Evolutionary conservation across 2,113 vertebrate genomes (phyloP).

Genomic region (Cacatua alba): DNA sequence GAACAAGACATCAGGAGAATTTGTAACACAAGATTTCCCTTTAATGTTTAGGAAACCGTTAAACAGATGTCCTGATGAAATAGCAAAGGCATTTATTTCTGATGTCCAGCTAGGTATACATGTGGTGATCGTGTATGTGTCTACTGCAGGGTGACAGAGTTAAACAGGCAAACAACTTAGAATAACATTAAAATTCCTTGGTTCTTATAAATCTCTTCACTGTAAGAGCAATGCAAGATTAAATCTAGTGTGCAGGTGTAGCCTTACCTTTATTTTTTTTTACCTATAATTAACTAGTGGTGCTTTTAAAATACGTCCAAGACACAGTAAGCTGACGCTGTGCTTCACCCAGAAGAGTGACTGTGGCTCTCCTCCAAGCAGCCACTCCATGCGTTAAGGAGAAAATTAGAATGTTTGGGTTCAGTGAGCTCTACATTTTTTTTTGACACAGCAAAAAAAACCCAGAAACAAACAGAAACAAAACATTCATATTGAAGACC

Average conservation of each 20-base stretch:
- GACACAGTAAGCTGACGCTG: constrained; percentile 33
- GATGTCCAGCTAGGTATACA: background rate
- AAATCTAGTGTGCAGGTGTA: background rate
- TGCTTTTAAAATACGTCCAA: constrained; percentile 44
- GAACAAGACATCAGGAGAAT: background rate
- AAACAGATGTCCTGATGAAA: background rate
- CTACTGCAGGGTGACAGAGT: background rate
- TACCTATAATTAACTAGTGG: constrained; percentile 10
- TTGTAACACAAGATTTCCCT: background rate
- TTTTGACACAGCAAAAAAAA: background rate
- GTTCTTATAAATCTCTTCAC: background rate
- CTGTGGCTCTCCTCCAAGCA: constrained; percentile 55
- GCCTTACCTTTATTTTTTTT: constrained; percentile 51
- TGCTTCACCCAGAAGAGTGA: constrained; percentile 38
- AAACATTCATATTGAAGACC: background rate
- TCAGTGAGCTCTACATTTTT: background rate
- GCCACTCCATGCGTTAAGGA: constrained; percentile 29
- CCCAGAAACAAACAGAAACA: background rate
- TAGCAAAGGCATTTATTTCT: background rate
- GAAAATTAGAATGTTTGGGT: constrained; percentile 56
- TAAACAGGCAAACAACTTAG: background rate
- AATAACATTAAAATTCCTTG: background rate
- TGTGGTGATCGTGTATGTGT: too few relatives aligned
- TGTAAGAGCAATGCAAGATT: background rate
- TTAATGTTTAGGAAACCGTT: background rate